phyloP scores from a whole-genome alignment of 2,888 invertebrate genomes.

The Mesodorylaimus sp. region DNA sequence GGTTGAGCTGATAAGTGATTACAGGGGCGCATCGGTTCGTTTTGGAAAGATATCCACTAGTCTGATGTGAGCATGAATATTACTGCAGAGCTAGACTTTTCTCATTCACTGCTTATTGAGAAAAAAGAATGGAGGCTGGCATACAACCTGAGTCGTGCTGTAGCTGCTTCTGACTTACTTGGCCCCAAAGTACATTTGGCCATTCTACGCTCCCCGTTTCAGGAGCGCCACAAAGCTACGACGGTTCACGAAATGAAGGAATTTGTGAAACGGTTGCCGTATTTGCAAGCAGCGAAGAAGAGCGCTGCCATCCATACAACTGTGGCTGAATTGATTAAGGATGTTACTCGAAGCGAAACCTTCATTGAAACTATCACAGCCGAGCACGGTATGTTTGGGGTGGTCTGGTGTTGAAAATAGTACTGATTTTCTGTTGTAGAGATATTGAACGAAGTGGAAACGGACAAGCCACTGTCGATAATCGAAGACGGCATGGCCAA shows the following conservation, averaged over 20 bases:
- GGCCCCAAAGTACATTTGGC: no score
- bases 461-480: constrained; percentile 64
- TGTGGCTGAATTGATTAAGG: constrained; percentile 79
- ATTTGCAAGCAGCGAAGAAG: constrained; percentile 64
- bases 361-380: constrained; percentile 60
- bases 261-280: constrained; percentile 70
- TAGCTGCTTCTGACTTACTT: no score
- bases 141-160: no score
- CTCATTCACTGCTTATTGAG: no score
- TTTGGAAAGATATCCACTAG: no score
- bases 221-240: constrained; percentile 60
- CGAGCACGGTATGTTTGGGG: constrained; percentile 46
- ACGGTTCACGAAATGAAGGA: constrained; percentile 85
- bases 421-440: constrained; percentile 37
- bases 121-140: no score
- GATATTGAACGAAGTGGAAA: constrained; percentile 70
- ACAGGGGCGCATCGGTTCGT: no score
- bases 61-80: no score
- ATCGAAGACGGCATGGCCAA: constrained; percentile 82
- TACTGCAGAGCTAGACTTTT: no score
- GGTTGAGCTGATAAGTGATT: no score
- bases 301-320: constrained; percentile 56
- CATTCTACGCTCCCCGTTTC: no score
- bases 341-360: constrained; percentile 52
- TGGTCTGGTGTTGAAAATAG: background rate